Percentiles rank a stretch among this genome's conserved stretches.
These are phyloP conservation scores for Aythya baeri DNA, from an alignment of 2,113 vertebrate species.

Conservation along the genomic window DNA sequence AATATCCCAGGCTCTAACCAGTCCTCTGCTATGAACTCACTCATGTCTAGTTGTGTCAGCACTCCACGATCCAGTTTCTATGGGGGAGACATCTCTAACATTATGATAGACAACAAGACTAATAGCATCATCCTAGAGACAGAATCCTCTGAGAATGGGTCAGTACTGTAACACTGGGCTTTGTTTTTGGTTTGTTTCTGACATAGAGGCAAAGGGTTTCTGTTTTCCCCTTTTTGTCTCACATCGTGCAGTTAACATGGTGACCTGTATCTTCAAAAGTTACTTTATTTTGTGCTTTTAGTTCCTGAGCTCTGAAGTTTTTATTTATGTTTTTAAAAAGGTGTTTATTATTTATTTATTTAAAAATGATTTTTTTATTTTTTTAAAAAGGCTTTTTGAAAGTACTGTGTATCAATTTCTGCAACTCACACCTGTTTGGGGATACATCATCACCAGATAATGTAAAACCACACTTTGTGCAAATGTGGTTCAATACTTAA, in stretches of 20 bases:
- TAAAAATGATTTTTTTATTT: too few relatives aligned
- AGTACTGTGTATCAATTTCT: background rate
- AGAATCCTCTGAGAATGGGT: constrained; percentile 82
- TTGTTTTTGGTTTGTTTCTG: background rate
- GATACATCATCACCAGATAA: background rate
- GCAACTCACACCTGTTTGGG: background rate
- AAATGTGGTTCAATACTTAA: background rate
- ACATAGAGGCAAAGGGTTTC: background rate
- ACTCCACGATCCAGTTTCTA: constrained; percentile 92
- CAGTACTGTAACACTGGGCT: constrained; percentile 5
- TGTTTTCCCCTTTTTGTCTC: background rate
- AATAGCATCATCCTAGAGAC: constrained; percentile 89
- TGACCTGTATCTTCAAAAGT: background rate
- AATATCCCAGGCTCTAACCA: constrained; percentile 99
- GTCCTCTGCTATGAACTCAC: constrained; percentile 91
- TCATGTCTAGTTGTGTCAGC: constrained; percentile 91
- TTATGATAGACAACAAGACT: constrained; percentile 90
- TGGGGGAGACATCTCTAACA: constrained; percentile 85
- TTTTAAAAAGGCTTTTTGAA: background rate
- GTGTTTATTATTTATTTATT: background rate
- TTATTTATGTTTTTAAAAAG: background rate
- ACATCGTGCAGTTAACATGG: background rate
- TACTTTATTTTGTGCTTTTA: background rate
- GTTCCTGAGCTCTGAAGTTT: background rate
- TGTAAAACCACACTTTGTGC: background rate